phyloP scores from a whole-genome alignment of 2,797 vertebrate genomes.

The Sebastes matsubarae region DNA sequence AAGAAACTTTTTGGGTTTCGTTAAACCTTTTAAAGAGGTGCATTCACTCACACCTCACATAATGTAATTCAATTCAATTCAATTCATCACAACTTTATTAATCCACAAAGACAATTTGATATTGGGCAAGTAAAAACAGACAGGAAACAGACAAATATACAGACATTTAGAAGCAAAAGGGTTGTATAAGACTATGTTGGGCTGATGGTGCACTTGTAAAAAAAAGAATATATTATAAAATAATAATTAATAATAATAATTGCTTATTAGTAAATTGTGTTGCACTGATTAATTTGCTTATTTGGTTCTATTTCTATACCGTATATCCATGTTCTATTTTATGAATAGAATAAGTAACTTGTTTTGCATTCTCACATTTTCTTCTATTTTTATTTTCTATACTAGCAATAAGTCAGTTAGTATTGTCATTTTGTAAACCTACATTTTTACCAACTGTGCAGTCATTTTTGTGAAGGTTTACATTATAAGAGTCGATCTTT shows the following conservation, averaged over 20 bases:
- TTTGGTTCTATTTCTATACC: too few species aligned
- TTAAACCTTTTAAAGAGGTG: not conserved
- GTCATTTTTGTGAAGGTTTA: not conserved
- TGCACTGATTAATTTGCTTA: too few species aligned
- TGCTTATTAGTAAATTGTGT: too few species aligned
- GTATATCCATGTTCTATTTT: too few species aligned
- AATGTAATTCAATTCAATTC: not conserved
- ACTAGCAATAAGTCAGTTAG: too few species aligned
- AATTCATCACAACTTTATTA: not conserved
- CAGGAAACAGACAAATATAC: not conserved
- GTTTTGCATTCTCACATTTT: too few species aligned
- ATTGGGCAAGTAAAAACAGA: not conserved
- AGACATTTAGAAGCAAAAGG: not conserved
- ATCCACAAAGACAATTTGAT: not conserved
- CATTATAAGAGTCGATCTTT: too few species aligned
- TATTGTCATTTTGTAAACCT: too few species aligned
- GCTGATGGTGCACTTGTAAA: not conserved
- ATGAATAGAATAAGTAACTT: too few species aligned
- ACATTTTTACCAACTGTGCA: not conserved
- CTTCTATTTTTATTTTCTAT: too few species aligned
- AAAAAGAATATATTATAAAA: not conserved
- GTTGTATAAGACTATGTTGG: not conserved
- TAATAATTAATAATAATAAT: too few species aligned
- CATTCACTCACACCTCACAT: not conserved
- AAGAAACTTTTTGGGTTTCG: not conserved